Base-by-base conservation (phyloP, 53 echinoderm and acorn worm genomes). In the Henricia sp. region DNA sequence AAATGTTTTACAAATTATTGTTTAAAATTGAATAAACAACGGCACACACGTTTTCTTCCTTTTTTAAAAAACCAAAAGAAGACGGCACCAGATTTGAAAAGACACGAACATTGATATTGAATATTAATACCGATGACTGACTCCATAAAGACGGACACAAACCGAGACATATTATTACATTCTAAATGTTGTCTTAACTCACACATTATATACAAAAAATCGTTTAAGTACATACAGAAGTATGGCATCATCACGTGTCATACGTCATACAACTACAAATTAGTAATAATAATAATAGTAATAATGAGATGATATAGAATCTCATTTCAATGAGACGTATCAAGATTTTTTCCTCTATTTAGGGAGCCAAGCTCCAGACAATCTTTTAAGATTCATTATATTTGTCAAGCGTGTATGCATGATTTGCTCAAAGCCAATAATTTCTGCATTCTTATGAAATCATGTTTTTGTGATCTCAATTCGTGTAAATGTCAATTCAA, bases 121-220 rank as follows among this genome's bases (percentile, higher is more conserved):
- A 32, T 80, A 32, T 62, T 80, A 63, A 62, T 60, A 77, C 39
- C 40, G 39, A 35, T 46, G 57, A 63, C 40, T 62, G 21, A 80
- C 62, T 62, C 52, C 77, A 63, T 63, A 50, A 63, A 42, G 46
- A 58, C 80, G 6, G 48, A 80, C 64, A 80, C 62, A 21, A 59
- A 76, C 76, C 76, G 25, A 74, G 29, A 59, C 59, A 68, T 59
- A 77, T 77, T 19, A 27, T 58, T 58, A 59, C n/a, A n/a, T n/a
- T 76, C 76, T 76, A 76, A 59, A 76, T n/a, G 57, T 76, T 58
- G 57, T 38, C 48, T 21, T 64, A 46, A 33, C 64, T 64, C 80
- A 64, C 80, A 80, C 62, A 21, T 62, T 80, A 80, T 80, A 80
- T 80, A 80, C 80, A 80, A 80, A 80, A 71, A 77, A 80, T 63